Evolutionary conservation across 2,888 invertebrate species (phyloP).

Genomic region (Lepidochrysops patricia): DNA sequence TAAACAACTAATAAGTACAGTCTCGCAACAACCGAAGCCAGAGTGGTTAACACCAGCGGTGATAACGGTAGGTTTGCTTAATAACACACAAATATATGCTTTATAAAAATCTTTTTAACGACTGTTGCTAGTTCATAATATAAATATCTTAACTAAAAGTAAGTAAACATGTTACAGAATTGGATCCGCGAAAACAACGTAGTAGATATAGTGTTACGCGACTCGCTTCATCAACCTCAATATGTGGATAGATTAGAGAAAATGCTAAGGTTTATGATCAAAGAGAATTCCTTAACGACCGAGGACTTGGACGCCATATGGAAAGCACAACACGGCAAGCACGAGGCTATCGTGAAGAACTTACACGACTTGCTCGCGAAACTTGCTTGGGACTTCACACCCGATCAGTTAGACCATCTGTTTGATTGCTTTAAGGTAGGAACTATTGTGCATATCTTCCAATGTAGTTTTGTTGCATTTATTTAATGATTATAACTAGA

Average conservation of each 20-base stretch:
- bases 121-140: neutral
- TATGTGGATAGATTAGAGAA: slow-evolving; percentile 98
- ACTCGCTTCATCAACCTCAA: slow-evolving; percentile 97
- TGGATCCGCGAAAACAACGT: slow-evolving; percentile 98
- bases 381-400: slow-evolving; percentile 98
- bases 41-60: slow-evolving; percentile 95
- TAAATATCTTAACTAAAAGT: neutral
- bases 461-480: no score
- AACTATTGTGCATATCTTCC: no score
- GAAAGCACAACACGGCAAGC: slow-evolving; percentile 97
- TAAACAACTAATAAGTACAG: slow-evolving; percentile 94
- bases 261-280: slow-evolving; percentile 96
- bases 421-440: slow-evolving; percentile 96
- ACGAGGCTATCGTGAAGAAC: slow-evolving; percentile 98
- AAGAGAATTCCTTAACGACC: slow-evolving; percentile 90
- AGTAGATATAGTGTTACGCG: slow-evolving; percentile 93
- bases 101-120: no score
- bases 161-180: slow-evolving; percentile 75
- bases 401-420: slow-evolving; percentile 96
- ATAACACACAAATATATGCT: no score
- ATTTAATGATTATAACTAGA: no score
- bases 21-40: slow-evolving; percentile 92
- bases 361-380: slow-evolving; percentile 97
- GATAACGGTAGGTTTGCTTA: slow-evolving; percentile 91
- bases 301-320: slow-evolving; percentile 96